Evolutionary conservation across 2,888 invertebrate genomes (phyloP).

Genomic region (Macaria notata): DNA sequence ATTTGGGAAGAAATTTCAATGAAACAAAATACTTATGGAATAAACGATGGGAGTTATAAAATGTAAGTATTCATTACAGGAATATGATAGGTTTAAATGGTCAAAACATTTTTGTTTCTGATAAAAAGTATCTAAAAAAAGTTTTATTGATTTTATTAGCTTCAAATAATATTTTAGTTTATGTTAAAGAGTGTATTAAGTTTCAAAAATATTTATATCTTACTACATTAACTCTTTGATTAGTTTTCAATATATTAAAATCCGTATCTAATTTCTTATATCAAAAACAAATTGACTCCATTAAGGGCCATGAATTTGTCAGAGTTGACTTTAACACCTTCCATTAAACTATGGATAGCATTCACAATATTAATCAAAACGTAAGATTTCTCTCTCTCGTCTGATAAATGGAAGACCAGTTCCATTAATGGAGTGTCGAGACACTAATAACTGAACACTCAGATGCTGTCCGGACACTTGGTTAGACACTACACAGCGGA

Average conservation of each 20-base stretch:
- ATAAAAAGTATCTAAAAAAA: too few relatives aligned
- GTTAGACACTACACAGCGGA: neutral
- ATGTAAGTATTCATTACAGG: constrained; percentile 16
- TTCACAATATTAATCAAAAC: constrained; percentile 29
- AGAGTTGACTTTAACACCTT: constrained; percentile 25
- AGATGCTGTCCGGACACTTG: constrained; percentile 5
- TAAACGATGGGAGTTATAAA: constrained; percentile 11
- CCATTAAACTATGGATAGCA: constrained; percentile 26
- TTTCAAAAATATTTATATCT: too few relatives aligned
- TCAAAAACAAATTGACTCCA: constrained; percentile 31
- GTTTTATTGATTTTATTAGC: too few relatives aligned
- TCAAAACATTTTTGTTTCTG: too few relatives aligned
- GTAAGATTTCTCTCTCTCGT: constrained; percentile 30
- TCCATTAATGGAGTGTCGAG: constrained; percentile 19
- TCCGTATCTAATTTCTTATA: neutral
- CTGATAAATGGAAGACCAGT: constrained; percentile 9
- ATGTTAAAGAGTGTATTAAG: too few relatives aligned
- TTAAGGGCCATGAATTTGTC: constrained; percentile 33
- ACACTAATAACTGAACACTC: constrained; percentile 8
- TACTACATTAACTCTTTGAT: too few relatives aligned
- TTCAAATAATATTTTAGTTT: too few relatives aligned
- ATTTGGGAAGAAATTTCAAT: constrained; percentile 8
- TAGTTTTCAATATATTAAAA: neutral
- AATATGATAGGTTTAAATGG: constrained; percentile 12
- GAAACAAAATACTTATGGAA: constrained; percentile 20